These are phyloP conservation scores for Ceratina australensis DNA, from an alignment of 1,140 invertebrate species.

Conservation along the genomic window DNA sequence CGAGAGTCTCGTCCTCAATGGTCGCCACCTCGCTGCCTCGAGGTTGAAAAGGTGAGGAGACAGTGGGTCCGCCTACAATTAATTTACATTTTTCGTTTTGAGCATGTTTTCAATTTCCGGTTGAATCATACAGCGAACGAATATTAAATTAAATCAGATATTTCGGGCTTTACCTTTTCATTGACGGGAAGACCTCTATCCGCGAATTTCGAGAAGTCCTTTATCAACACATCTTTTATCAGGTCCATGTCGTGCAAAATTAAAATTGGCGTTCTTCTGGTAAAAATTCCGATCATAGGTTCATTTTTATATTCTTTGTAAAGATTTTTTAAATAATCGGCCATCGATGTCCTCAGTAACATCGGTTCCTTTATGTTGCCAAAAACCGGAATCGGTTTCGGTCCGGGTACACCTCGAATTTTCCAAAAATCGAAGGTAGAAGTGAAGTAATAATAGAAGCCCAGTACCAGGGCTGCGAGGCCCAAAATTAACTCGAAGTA, in stretches of 20 bases:
- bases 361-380: conserved; percentile 68
- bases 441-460: conserved; percentile 58
- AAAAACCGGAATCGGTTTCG: conserved; percentile 63
- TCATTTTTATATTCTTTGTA: conserved; percentile 68
- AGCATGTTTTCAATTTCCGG: neutral
- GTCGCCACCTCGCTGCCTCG: conserved; percentile 77
- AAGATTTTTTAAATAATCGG: neutral
- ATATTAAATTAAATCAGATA: neutral
- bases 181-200: conserved; percentile 66
- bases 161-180: conserved; percentile 54
- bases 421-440: conserved; percentile 70
- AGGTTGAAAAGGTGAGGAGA: conserved; percentile 68
- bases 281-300: conserved; percentile 75
- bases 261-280: conserved; percentile 67
- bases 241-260: conserved; percentile 76
- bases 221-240: conserved; percentile 78
- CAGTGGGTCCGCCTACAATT: conserved; percentile 63
- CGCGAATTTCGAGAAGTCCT: conserved; percentile 78
- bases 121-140: neutral
- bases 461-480: conserved; percentile 18
- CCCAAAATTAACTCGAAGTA: conserved; percentile 48
- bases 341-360: conserved; percentile 28
- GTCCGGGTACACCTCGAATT: conserved; percentile 61
- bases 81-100: neutral
- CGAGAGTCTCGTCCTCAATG: conserved; percentile 77